Evolutionary conservation across 2,113 vertebrate species (phyloP), one percentile per base, ranked within the genome.

Genomic region (Uropsilus gracilis): DNA sequence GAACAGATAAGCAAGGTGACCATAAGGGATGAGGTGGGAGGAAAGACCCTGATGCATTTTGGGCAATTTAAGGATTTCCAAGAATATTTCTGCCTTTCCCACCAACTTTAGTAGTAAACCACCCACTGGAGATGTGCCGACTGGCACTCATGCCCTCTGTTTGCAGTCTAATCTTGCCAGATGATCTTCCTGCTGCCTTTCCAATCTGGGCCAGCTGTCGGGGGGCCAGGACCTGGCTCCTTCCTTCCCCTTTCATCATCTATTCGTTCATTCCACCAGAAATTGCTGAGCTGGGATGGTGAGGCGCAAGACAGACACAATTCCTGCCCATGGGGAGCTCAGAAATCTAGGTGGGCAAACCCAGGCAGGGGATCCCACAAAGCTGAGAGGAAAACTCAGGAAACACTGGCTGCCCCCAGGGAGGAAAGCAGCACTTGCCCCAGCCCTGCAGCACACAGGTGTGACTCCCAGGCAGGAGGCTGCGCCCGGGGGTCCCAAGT

Each of bases 241-340:
- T 77, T 75, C 69, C 10, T 34, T 37, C 66, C 20, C 55, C 48
- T 16, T 63, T 55, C 68, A 5, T 42, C 22, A 1, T 0, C 17
- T 16, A 5, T 88, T 71, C 66, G 9, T 37, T 83, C 48, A 9
- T 66, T 44, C 69, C 9, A 9, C 39, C 66, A 37, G 18, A 14
- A 2, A 37, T 57, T 42, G 34, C 64, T 24, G 72, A 69, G 72
- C 42, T 22, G 81, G 64, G 8, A 30, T 2, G 8, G 16, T 3
- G 50, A 83, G 57, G 55, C 50, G 50, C 0, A 0, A 72, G 69
- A 18, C 28, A 44, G 61, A 10, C 7, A 2, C 17, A 0, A 3
- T 34, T 57, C 4, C 30, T 16, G 44, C 42, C 32, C 6, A 6
- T 2, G 1, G 22, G 59, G 34, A 75, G 59, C 28, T 2, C 57